Percentiles rank a stretch among this genome's conserved stretches.
phyloP scores from a whole-genome alignment of 2,797 vertebrate genomes.

The Ambastaia sidthimunki region DNA sequence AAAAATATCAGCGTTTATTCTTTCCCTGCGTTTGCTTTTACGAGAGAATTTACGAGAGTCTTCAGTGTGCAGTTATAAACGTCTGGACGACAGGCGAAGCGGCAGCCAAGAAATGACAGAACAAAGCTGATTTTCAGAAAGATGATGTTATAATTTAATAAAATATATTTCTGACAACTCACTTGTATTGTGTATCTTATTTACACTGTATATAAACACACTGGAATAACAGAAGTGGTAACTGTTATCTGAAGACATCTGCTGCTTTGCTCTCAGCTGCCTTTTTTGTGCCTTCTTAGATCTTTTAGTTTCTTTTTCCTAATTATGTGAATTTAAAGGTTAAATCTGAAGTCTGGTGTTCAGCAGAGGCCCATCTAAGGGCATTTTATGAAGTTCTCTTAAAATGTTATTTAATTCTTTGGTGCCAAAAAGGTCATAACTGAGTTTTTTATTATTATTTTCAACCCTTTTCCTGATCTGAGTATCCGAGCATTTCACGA shows the following conservation, averaged over 20 bases:
- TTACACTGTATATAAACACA: too few species aligned
- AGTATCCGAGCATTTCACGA: neutral
- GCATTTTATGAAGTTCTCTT: neutral
- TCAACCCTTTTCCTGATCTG: neutral
- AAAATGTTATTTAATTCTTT: too few species aligned
- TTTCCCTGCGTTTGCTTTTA: conserved; percentile 37
- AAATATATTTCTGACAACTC: neutral
- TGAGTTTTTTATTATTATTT: neutral
- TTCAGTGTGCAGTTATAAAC: neutral
- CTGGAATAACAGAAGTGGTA: too few species aligned
- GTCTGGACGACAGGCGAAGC: neutral
- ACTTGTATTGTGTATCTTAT: neutral
- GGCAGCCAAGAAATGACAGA: neutral
- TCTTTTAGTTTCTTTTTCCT: neutral
- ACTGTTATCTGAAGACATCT: neutral
- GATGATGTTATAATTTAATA: neutral
- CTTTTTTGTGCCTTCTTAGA: neutral
- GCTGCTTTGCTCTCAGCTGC: neutral
- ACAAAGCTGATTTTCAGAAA: neutral
- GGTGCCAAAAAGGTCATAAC: neutral
- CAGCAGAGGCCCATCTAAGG: too few species aligned
- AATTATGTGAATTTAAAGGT: neutral
- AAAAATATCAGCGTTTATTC: conserved; percentile 55
- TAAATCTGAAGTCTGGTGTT: too few species aligned
- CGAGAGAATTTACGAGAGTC: conserved; percentile 9